Evolutionary conservation across 2,797 vertebrate genomes (phyloP), one percentile per base, ranked within the genome.

Genomic region (Gastrophryne carolinensis): DNA sequence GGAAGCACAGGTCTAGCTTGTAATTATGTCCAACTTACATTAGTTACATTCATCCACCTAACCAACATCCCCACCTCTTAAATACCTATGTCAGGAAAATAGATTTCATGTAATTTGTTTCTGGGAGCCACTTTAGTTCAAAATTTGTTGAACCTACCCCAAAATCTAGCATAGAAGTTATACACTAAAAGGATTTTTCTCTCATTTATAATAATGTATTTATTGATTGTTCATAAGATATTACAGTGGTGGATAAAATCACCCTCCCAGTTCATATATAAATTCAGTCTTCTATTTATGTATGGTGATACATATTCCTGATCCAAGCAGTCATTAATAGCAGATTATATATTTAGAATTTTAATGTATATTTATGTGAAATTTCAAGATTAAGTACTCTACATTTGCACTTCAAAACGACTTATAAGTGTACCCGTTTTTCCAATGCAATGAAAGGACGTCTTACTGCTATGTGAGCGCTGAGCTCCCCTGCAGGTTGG

Each of bases 401-500:
- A 17, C 29, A 23, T 49, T 60, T 75, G 61, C 15, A 21, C 12
- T 63, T 60, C 67, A 12, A 35, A 60, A 32, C 15, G 30, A 56
- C 37, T 44, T 54, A 34, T 81, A 82, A 79, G 85, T 82, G 84
- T 84, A 68, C 75, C 67, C 0, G 32, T 35, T 72, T 82, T 86
- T 84, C 80, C 81, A 70, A 61, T 83, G 29, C 56, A 56, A 84
- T 81, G 83, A 74, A 76, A 75, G 81, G 81, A 12, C 82, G 83
- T 68, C 82, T 0, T 76, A 77, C 80, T 74, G 68, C 78, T 80
- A 73, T 75, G 35, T 86, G 82, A 86, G 83, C 82, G 87, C 87
- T 79, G 79, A 83, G 85, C 83, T 82, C 84, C 86, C 89, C 89
- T 86, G 89, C 91, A 87, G 92, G 91, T 83, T 90, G 86, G 81